Conservation (phyloP, 2,113 vertebrate species). For the Eolophus roseicapilla region DNA sequence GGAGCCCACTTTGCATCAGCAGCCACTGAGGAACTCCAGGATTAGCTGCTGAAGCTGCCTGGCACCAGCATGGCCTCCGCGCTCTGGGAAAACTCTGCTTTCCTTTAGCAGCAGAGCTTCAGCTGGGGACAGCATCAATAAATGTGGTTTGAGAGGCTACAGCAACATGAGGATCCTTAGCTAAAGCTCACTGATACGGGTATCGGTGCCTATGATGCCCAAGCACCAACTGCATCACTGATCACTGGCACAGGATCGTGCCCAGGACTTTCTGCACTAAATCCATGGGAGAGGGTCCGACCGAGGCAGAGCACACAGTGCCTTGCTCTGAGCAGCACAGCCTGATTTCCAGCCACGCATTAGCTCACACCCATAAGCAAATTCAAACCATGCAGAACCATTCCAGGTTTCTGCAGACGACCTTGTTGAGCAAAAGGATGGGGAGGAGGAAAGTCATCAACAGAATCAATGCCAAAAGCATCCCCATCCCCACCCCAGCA, state of each 20-base stretch:
- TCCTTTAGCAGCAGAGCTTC: neutral
- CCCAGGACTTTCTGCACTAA: neutral
- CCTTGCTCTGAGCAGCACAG: neutral
- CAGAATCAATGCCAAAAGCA: neutral
- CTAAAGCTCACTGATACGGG: neutral
- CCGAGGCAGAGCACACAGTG: rapidly evolving
- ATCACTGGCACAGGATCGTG: rapidly evolving
- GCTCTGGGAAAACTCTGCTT: neutral
- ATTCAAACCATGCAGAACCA: neutral
- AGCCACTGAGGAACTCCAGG: neutral
- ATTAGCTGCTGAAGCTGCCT: neutral
- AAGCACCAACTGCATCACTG: rapidly evolving
- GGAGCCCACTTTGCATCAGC: neutral
- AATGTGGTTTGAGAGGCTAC: neutral
- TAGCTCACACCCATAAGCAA: neutral
- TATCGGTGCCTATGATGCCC: rapidly evolving
- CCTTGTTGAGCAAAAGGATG: neutral
- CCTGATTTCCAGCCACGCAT: neutral
- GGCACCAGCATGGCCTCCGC: neutral
- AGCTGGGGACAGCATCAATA: neutral
- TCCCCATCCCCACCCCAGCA: neutral
- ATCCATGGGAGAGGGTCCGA: neutral
- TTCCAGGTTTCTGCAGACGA: neutral
- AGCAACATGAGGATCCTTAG: neutral
- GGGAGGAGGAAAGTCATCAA: neutral